Base-by-base conservation (phyloP, 2,888 invertebrate species). In the Apamea anceps region DNA sequence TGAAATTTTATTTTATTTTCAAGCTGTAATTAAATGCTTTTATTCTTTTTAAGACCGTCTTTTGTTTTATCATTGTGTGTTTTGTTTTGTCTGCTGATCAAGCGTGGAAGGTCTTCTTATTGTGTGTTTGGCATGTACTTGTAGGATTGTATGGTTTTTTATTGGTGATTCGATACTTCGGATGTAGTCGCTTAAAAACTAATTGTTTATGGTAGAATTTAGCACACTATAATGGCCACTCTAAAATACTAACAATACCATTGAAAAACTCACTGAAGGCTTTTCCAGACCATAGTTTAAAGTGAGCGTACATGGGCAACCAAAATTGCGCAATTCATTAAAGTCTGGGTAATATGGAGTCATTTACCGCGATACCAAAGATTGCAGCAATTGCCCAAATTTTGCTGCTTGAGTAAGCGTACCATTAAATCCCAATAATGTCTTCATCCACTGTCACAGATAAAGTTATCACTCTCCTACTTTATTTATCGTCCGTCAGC, bases 401-500 rank as follows among this genome's bases (percentile, higher is more conserved):
- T 15, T 21, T 7, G 1, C 21, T 28, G 2, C 1, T 8, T 10
- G 8, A 51, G 13, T 32, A 70, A 70, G 15, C 25, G 8, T 13
- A 70, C 13, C 8, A 32, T 32, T 25, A 18, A 72, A 37, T 10
- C 2, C 1, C 10, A 3, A 72, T 10, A 6, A 62, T 62, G 10
- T 62, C 13, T 63, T 28, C 10, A 68, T n/a, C 28, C 18, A 73
- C 25, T 8, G 0, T 25, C 21, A 57, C 1, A 54, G 67, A 65
- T 45, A 7, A 71, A 82, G 45, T 42, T 54, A 77, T 32, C 28
- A 21, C 32, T 65, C 62, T 7, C 15, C 48, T 18, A 62, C 32
- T 45, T 42, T 66, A 75, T 86, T 78, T 78, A 68, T 72, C n/a
- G 18, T 79, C 28, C 21, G 32, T 48, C 51, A 75, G 54, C 77